Percentiles rank a stretch among this genome's conserved stretches.
Conservation (phyloP, 2,797 vertebrate genomes). For the Phrynocephalus vlangalii region DNA sequence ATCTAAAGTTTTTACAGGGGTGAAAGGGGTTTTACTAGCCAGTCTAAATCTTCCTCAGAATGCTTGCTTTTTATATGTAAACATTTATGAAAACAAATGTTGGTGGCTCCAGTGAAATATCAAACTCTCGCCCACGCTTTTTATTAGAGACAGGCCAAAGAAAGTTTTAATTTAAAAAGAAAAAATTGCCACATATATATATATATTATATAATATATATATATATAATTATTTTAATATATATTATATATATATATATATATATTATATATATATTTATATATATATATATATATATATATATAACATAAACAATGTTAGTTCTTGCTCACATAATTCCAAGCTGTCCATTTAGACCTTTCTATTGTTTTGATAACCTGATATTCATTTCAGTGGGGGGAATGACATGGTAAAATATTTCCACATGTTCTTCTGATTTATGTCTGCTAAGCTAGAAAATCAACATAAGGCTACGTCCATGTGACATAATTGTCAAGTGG, state of each 20-base stretch:
- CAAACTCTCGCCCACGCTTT: slow-evolving; percentile 53
- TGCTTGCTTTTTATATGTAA: slow-evolving; percentile 66
- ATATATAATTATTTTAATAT: no score
- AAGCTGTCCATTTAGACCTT: slow-evolving; percentile 51
- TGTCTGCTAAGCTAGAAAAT: not conserved
- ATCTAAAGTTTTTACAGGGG: slow-evolving; percentile 62
- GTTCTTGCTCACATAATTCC: slow-evolving; percentile 44
- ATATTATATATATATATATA: no score
- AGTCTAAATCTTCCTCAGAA: slow-evolving; percentile 69
- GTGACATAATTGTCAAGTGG: not conserved
- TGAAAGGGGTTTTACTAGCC: slow-evolving; percentile 69
- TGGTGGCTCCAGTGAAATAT: slow-evolving; percentile 65
- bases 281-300: not conserved
- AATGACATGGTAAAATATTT: slow-evolving; percentile 15
- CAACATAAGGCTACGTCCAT: not conserved
- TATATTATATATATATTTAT: not conserved
- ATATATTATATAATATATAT: not conserved
- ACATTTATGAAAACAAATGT: slow-evolving; percentile 67
- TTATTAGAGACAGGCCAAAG: slow-evolving; percentile 43
- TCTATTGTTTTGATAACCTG: slow-evolving; percentile 56
- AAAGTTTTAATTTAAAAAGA: slow-evolving; percentile 29
- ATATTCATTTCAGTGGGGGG: slow-evolving; percentile 59
- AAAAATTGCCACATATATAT: not conserved
- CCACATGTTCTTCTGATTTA: not conserved
- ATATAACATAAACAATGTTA: slow-evolving; percentile 38